Evolutionary conservation across 2,888 invertebrate genomes (phyloP).

Genomic region (Platycheirus rosarum): DNA sequence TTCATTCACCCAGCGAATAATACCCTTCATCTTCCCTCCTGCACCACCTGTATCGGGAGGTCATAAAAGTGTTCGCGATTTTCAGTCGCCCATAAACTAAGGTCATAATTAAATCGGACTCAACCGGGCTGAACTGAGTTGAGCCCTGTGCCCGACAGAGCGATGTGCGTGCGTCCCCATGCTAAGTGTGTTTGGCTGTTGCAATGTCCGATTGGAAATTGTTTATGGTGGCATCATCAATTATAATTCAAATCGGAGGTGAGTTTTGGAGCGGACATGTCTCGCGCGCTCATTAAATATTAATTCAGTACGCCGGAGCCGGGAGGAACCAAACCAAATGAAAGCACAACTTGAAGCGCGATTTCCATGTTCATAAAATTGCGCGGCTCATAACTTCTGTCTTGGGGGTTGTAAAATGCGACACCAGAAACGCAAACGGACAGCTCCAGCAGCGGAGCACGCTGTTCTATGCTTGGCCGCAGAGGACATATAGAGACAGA

Average conservation of each 20-base stretch:
- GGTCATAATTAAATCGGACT: constrained; percentile 69
- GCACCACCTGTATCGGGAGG: constrained; percentile 31
- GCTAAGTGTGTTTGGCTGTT: constrained; percentile 72
- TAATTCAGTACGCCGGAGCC: background rate
- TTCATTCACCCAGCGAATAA: constrained; percentile 39
- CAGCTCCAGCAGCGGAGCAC: constrained; percentile 39
- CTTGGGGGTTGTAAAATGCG: constrained; percentile 70
- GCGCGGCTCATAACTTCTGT: constrained; percentile 70
- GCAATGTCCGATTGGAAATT: constrained; percentile 69
- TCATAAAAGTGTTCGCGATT: constrained; percentile 70
- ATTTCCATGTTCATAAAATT: constrained; percentile 70
- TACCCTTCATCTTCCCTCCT: background rate
- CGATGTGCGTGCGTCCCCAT: constrained; percentile 65
- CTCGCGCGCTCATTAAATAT: constrained; percentile 66
- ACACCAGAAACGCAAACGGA: constrained; percentile 67
- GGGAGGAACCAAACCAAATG: background rate
- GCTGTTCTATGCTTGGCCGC: constrained; percentile 25
- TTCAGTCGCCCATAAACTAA: constrained; percentile 61
- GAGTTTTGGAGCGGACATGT: constrained; percentile 66
- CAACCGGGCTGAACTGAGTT: background rate
- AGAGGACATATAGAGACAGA: constrained; percentile 13
- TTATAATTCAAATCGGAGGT: constrained; percentile 70
- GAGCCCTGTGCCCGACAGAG: background rate
- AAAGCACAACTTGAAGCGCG: constrained; percentile 57
- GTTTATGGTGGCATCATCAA: constrained; percentile 70